These are phyloP conservation scores for Heliconius cydno DNA, from an alignment of 2,888 invertebrate species.

Conservation along the genomic window DNA sequence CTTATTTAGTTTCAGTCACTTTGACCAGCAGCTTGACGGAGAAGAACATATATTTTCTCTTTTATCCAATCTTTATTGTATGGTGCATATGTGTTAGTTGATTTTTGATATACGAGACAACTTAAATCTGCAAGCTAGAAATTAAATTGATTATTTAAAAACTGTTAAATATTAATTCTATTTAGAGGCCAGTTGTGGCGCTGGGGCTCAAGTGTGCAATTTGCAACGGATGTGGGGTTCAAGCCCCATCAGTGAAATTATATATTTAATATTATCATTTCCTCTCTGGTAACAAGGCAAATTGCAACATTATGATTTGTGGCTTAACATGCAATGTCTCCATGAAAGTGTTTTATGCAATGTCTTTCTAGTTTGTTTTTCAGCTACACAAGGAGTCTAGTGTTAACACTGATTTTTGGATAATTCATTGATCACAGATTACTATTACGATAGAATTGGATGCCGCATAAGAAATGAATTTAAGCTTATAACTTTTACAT, in stretches of 20 bases:
- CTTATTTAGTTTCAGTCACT: constrained; percentile 56
- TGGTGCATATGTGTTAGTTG: constrained; percentile 97
- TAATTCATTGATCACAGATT: no score
- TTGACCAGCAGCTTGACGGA: constrained; percentile 94
- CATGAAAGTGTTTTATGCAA: no score
- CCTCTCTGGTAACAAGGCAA: neutral
- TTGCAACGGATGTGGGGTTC: neutral
- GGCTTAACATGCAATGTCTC: neutral
- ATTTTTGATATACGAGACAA: constrained; percentile 97
- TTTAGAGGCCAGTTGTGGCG: neutral
- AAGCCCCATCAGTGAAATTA: neutral
- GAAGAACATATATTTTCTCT: constrained; percentile 97
- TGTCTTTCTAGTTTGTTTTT: no score
- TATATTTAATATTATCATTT: neutral
- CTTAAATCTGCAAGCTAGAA: constrained; percentile 93
- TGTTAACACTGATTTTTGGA: no score
- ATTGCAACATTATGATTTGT: no score
- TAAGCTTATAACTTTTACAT: no score
- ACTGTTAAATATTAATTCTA: no score
- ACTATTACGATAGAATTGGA: no score
- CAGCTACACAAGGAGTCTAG: no score
- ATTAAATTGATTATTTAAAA: neutral
- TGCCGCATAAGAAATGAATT: no score
- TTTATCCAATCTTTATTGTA: constrained; percentile 99
- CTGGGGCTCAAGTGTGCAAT: neutral